phyloP scores from a whole-genome alignment of 1,140 invertebrate species.

The Drosophila pectinifera region DNA sequence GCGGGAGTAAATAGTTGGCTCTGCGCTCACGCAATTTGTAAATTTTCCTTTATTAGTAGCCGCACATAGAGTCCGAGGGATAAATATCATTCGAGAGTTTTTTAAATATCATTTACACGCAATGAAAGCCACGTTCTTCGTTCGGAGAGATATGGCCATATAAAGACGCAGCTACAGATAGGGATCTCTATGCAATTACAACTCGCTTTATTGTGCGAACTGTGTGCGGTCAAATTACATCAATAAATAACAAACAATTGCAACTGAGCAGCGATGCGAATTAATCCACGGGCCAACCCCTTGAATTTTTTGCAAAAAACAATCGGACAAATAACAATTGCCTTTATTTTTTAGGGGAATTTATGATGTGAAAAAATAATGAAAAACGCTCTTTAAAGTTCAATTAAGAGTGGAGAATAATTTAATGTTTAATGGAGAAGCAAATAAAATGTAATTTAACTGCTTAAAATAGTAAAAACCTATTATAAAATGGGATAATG shows the following conservation, averaged over 20 bases:
- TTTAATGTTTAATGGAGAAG: not conserved
- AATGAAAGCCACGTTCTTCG: conserved; percentile 48
- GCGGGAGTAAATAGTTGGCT: conserved; percentile 24
- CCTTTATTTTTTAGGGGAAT: conserved; percentile 3
- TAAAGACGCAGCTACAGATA: conserved; percentile 37
- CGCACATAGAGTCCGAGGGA: conserved; percentile 3
- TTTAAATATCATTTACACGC: conserved; percentile 60
- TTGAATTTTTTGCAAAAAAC: conserved; percentile 16
- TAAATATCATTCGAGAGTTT: conserved; percentile 51
- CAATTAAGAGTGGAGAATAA: not conserved
- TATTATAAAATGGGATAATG: not conserved
- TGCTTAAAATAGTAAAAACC: not conserved
- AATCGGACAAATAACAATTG: conserved; percentile 19
- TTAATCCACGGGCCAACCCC: conserved; percentile 22
- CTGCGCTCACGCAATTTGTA: conserved; percentile 74
- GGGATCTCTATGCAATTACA: conserved; percentile 71
- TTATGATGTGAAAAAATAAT: conserved; percentile 5
- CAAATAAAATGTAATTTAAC: not conserved
- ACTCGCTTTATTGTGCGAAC: conserved; percentile 71
- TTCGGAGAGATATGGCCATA: conserved; percentile 20
- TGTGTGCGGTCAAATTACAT: conserved; percentile 69
- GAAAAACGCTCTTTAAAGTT: not conserved
- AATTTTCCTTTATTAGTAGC: conserved; percentile 65
- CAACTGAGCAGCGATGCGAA: conserved; percentile 47
- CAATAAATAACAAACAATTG: conserved; percentile 60